Conservation (phyloP, 2,113 vertebrate species). For the Lota lota region DNA sequence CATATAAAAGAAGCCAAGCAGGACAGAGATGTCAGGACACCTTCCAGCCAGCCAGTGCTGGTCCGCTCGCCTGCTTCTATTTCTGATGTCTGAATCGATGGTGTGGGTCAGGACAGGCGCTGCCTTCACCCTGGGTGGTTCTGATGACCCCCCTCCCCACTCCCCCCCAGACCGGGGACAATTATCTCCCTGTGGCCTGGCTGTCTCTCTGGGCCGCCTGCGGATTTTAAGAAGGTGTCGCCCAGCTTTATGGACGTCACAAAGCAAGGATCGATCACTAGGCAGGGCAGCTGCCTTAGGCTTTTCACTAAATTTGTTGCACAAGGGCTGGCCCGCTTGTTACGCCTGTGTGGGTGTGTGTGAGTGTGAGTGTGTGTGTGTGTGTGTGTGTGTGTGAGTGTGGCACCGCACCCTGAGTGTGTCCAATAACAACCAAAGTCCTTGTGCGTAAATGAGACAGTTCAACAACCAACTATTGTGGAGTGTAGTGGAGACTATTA, state of each 20-base stretch:
- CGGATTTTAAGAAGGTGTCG: slow-evolving; percentile 20
- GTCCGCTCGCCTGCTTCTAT: slow-evolving; percentile 33
- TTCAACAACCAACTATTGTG: background rate
- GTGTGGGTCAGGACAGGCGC: background rate
- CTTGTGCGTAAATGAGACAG: background rate
- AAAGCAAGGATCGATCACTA: background rate
- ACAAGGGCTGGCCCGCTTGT: too few species aligned
- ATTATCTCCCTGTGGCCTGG: slow-evolving; percentile 20
- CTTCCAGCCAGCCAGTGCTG: slow-evolving; percentile 16
- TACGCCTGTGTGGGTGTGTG: too few species aligned
- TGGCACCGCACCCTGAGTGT: background rate
- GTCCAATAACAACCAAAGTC: background rate
- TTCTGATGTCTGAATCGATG: slow-evolving; percentile 45
- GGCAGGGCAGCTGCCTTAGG: background rate
- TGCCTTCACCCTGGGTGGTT: slow-evolving; percentile 9
- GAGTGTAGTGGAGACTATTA: too few species aligned
- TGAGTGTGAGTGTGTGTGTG: too few species aligned
- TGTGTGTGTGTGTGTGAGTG: background rate
- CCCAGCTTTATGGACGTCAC: slow-evolving; percentile 6
- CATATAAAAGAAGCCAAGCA: background rate
- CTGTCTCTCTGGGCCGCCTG: slow-evolving; percentile 20
- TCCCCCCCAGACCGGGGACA: slow-evolving; percentile 8
- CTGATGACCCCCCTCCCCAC: slow-evolving; percentile 23
- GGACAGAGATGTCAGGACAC: slow-evolving; percentile 14
- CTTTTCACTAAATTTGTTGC: too few species aligned